Conservation (phyloP, 1,140 invertebrate species). For the Scylla paramamosain region DNA sequence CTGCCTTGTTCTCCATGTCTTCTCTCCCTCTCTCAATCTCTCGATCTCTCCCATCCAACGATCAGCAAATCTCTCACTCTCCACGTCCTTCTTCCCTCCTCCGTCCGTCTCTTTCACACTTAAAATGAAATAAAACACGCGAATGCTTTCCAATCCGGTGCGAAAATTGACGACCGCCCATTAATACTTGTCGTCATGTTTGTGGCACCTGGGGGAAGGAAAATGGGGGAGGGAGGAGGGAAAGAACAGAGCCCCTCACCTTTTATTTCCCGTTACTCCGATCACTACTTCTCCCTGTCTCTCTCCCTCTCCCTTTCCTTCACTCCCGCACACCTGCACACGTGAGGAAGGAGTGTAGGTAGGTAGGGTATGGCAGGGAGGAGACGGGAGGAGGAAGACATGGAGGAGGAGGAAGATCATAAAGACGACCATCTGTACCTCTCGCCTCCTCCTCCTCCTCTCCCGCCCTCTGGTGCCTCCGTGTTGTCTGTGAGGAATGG, state of each 20-base stretch:
- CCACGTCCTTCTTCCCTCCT: too few species aligned
- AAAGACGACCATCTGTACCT: neutral
- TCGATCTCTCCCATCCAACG: too few species aligned
- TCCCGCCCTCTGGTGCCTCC: neutral
- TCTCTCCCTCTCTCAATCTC: too few species aligned
- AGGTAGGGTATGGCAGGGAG: too few species aligned
- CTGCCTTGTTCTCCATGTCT: too few species aligned
- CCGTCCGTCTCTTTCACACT: too few species aligned
- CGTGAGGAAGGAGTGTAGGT: neutral
- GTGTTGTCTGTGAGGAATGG: neutral
- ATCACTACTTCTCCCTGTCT: neutral
- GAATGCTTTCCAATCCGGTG: neutral
- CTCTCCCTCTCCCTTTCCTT: too few species aligned
- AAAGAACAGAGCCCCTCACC: too few species aligned
- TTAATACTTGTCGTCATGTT: neutral
- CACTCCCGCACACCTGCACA: neutral
- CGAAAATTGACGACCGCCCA: neutral
- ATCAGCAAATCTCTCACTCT: too few species aligned
- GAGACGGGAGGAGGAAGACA: neutral
- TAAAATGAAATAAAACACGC: too few species aligned
- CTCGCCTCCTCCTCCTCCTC: neutral
- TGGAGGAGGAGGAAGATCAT: neutral
- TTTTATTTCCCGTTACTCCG: neutral
- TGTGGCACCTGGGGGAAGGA: neutral
- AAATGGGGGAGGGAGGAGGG: neutral